Conservation (phyloP, 2,113 vertebrate species). For the Petaurus breviceps region DNA sequence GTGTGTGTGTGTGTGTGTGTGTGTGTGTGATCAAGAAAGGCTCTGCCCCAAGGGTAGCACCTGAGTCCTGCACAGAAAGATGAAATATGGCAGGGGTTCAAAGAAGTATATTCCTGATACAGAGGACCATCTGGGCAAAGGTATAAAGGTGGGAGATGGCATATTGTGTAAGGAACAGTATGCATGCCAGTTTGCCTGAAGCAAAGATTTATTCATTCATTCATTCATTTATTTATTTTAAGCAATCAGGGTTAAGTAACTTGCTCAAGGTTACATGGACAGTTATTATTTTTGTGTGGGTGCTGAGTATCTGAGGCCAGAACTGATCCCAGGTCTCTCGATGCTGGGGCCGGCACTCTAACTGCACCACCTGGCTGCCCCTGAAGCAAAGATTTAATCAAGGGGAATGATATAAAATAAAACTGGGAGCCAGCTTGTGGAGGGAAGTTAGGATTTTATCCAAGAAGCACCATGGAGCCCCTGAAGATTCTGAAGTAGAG, state of each 20-base stretch:
- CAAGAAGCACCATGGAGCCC: not conserved
- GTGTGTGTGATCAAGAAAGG: not conserved
- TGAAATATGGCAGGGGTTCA: not conserved
- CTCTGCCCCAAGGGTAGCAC: not conserved
- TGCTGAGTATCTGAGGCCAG: too few relatives aligned
- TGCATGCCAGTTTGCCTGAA: not conserved
- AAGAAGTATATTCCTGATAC: not conserved
- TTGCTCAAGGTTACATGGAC: too few relatives aligned
- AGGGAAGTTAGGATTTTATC: not conserved
- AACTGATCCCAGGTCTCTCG: too few relatives aligned
- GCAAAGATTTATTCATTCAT: not conserved
- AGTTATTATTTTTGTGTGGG: too few relatives aligned
- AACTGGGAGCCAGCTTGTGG: not conserved
- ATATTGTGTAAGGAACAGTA: not conserved
- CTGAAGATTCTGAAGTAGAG: not conserved
- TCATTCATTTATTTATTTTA: too few relatives aligned
- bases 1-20: too few relatives aligned
- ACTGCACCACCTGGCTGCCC: too few relatives aligned
- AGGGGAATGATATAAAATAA: not conserved
- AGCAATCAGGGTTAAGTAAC: too few relatives aligned
- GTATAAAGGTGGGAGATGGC: not conserved
- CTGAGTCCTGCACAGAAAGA: not conserved
- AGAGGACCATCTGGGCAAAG: not conserved
- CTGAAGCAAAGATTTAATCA: not conserved
- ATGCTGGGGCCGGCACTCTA: too few relatives aligned